Evolutionary conservation across 2,113 vertebrate genomes (phyloP), one percentile per base, ranked within the genome.

Genomic region (Accipiter cooperii): DNA sequence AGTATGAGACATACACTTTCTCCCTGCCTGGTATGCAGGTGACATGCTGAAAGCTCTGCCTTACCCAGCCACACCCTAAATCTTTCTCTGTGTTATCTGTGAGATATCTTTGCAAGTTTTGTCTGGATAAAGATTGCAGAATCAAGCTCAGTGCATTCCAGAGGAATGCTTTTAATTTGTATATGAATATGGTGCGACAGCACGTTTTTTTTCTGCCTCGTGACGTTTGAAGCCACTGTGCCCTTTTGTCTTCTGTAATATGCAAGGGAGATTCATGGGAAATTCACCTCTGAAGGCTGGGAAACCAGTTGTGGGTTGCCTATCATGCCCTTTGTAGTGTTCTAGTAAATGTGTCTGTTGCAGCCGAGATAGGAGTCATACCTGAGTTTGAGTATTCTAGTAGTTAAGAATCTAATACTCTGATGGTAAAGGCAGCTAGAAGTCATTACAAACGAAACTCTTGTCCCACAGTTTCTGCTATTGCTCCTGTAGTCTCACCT

Each of bases 71-170:
- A 36, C 93, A 58, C 93, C 93, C 68, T 58, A 8, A 70, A 82
- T 82, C n/a, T 57, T 80, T 61, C 49, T 18, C 1, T 46, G 22
- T 77, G 46, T 57, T 96, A 61, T 78, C 83, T 75, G 33, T 92
- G 94, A 16, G 34, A 3, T 87, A 95, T 31, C 87, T 91, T 49
- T 85, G 82, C 89, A 77, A 83, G 90, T 91, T 95, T 87, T 93
- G 55, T 91, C 91, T 87, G 81, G 81, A 61, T 96, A 55, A 89
- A 94, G 89, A 57, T 33, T 82, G 87, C 74, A 93, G 84, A 91
- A 69, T 82, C 36, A 36, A 91, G 87, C 42, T 95, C 7, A 0
- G 44, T 90, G 70, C 52, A 31, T 96, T 91, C 51, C 84, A 88
- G 83, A 80, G 70, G 73, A 96, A 83, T 65, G 77, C 60, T 44